Base-by-base conservation (phyloP, 92 coral and sea anemone genomes). In the Phenganax stokvisi region DNA sequence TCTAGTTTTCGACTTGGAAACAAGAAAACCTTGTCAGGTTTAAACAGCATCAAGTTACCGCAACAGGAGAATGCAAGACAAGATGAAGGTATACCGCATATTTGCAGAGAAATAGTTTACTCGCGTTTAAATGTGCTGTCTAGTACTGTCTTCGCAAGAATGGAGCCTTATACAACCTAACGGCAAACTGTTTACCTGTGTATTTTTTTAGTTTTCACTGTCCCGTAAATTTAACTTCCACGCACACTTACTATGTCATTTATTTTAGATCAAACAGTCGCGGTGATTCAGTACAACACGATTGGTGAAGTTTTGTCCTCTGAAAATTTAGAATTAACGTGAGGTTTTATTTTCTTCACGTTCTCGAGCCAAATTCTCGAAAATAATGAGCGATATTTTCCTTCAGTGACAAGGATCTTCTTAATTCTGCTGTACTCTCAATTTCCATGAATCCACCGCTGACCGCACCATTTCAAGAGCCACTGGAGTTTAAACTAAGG, bases 381-480 rank as follows among this genome's bases (percentile, higher is more conserved):
- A 64, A 64, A 8, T 8, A 2, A 64, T 64, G 67, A 37, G 47
- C 47, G 47, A 37, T 37, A 37, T 56, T 47, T 76, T 17, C 28
- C 31, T 77, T 29, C 64, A 58, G 71, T 30, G 71, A 31, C 16
- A 25, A 79, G 16, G 63, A n/a, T 30, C 9, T 79, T 61, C 85
- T 91, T 65, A 90, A 89, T 84, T 85, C 97, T 10, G 90, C 98
- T 47, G 90, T 93, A 3, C 84, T 89, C 29, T 93, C 98, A 5
- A 85, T 93, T 11, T 91, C 92, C 20, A 83, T 91, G 67, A 82
- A 86, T 57, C 92, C 93, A 29, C 92, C 89, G 37, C 56, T 84
- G 27, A 75, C 83, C 55, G 80, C 84, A 67, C 62, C 74, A n/a
- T 91, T 93, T 73, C 75, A 83, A 58, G 78, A 87, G 25, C 97